Base-by-base conservation (phyloP, 2,113 vertebrate genomes). In the Rhizomys pruinosus region DNA sequence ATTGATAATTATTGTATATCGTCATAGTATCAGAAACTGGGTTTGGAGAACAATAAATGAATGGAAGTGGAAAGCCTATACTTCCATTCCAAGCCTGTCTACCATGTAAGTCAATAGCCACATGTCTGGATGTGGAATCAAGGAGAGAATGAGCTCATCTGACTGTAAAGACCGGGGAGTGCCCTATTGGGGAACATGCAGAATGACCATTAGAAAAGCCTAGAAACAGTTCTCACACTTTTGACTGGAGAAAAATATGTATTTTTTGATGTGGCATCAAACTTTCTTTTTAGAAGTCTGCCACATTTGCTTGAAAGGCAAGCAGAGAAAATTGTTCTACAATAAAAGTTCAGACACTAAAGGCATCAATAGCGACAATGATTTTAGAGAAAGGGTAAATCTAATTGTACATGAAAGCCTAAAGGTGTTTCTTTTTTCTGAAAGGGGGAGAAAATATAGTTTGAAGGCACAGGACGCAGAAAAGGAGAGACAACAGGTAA, bases 311-410 rank as follows among this genome's bases (percentile, higher is more conserved):
- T 77, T 87, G 85, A 92, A 66, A 79, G 34, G 3, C 32, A 25
- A 84, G 29, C 44, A 77, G 12, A 10, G 7, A 73, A 23, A 59
- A 23, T 81, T 32, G 25, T 64, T 64, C 17, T 89, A 44, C 64
- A 22, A 34, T 2, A 52, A 76, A 59, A 42, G 0, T 3, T 72
- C 13, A 69, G 27, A 81, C 2, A 72, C 11, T 77, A 72, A 93
- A 95, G 10, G 2, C 19, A 89, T 68, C 42, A 39, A 52, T 37
- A 92, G 47, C 19, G 47, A 11, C 37, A 84, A 91, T 64, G 16
- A n/a, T 66, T 89, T 91, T 63, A 87, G 2, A 66, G 19, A 85
- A 90, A 92, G 4, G 16, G 81, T 91, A 57, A 91, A 74, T 64
- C 6, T 7, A 84, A 1, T 66, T 84, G 68, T 74, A 5, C 4